Base-by-base conservation (phyloP, 2,888 invertebrate species). In the Cryptus viduatorius region DNA sequence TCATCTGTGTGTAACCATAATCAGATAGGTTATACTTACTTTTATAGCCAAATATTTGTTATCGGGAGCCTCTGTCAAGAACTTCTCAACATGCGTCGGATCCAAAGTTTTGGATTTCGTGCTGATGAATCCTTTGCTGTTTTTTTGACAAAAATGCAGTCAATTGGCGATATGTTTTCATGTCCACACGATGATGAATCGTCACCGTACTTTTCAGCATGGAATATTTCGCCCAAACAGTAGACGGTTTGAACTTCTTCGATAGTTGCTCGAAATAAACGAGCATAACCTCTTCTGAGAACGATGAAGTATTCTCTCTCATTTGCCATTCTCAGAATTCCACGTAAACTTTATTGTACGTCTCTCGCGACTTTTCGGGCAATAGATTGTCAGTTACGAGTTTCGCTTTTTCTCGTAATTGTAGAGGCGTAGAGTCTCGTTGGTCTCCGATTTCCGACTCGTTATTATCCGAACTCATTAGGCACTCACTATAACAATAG, bases 121-220 rank as follows among this genome's bases (percentile, higher is more conserved):
- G 46, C 76, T 44, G 24, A 14, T 48, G 56, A 71, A 84, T 42
- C 79, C 78, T 37, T 14, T 65, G n/a, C 71, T 69, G 61, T 68
- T 24, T 56, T 56, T 72, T 71, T 50, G 76, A 77, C 16, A 81
- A 68, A 42, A 72, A 73, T 0, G 29, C 29, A 10, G 7, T 69
- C 19, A 86, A 56, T 72, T 69, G 46, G 1, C 46, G 24, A 37
- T 77, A 85, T 3, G 42, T 37, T n/a, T 46, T 29, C 14, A 85
- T 83, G 12, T 86, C 67, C 10, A 85, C 46, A 5, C 68, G 24
- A 8, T 86, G 68, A 44, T 79, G n/a, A 0, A 64, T 12, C 44
- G 69, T 46, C n/a, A 86, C 46, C 3, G 67, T 79, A 4, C 46
- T 77, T 82, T 81, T 85, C 1, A 86, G 48, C 79, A 85, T 86